Evolutionary conservation across 2,797 vertebrate genomes (phyloP).

Genomic region (Gallinago solitaria): DNA sequence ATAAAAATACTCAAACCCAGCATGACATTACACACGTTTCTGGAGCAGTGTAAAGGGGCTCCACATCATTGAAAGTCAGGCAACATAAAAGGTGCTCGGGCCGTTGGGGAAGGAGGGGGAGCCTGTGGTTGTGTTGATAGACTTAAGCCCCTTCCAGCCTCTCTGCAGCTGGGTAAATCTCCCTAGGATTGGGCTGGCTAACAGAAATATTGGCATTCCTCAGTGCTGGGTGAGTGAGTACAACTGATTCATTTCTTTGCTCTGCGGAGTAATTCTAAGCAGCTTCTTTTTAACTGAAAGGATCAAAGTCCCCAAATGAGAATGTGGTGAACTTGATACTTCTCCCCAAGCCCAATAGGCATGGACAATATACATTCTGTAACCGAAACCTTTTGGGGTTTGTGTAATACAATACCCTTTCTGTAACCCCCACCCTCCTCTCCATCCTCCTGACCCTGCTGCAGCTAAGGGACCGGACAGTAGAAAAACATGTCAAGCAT

Average conservation of each 20-base stretch:
- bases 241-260: slow-evolving; percentile 63
- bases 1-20: not conserved
- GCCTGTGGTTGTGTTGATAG: slow-evolving; percentile 49
- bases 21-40: accelerated
- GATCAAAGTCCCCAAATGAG: slow-evolving; percentile 72
- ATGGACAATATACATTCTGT: slow-evolving; percentile 72
- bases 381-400: slow-evolving; percentile 68
- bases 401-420: slow-evolving; percentile 69
- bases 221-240: slow-evolving; percentile 57
- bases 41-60: not conserved
- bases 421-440: slow-evolving; percentile 55
- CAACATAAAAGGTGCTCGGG: slow-evolving; percentile 32
- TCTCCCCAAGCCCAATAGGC: slow-evolving; percentile 65
- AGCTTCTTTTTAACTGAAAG: slow-evolving; percentile 61
- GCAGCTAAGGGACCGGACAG: slow-evolving; percentile 61
- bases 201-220: slow-evolving; percentile 65
- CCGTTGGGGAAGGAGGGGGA: not conserved
- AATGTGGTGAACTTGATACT: slow-evolving; percentile 69
- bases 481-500: slow-evolving; percentile 74
- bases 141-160: slow-evolving; percentile 56
- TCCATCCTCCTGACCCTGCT: slow-evolving; percentile 12
- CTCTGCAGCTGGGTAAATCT: slow-evolving; percentile 67
- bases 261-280: slow-evolving; percentile 57
- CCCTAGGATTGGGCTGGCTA: slow-evolving; percentile 58
- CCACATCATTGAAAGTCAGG: not conserved